Evolutionary conservation across 2,113 vertebrate species (phyloP).

Genomic region (Myodes glareolus): DNA sequence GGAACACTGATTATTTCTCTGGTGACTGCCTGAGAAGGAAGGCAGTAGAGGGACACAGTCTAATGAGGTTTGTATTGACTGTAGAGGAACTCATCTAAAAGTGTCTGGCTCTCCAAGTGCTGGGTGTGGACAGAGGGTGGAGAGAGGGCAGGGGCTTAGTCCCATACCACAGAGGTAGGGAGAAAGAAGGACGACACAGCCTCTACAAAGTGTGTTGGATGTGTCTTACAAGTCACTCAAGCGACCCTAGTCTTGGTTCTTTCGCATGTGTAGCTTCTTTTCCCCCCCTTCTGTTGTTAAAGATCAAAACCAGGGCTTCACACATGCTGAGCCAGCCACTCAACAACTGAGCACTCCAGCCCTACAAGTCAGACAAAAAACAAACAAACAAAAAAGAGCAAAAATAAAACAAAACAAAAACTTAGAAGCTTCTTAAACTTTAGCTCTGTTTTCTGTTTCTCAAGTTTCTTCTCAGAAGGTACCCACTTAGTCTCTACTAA

Average conservation of each 20-base stretch:
- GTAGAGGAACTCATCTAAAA: neutral
- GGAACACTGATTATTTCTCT: constrained; percentile 7
- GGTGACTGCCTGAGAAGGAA: neutral
- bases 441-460: neutral
- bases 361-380: neutral
- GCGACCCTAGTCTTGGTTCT: neutral
- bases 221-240: neutral
- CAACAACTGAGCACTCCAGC: neutral
- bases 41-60: neutral
- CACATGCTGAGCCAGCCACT: neutral
- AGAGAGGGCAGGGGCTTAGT: neutral
- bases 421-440: neutral
- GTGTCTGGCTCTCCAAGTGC: neutral
- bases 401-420: neutral
- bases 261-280: neutral
- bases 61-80: constrained; percentile 6
- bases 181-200: neutral
- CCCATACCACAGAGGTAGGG: neutral
- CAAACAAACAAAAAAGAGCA: neutral
- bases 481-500: neutral
- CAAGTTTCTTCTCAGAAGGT: neutral
- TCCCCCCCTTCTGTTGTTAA: neutral
- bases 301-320: neutral
- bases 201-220: neutral
- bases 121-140: neutral